phyloP scores from a whole-genome alignment of 2,797 vertebrate genomes.

The Xiphophorus birchmanni region DNA sequence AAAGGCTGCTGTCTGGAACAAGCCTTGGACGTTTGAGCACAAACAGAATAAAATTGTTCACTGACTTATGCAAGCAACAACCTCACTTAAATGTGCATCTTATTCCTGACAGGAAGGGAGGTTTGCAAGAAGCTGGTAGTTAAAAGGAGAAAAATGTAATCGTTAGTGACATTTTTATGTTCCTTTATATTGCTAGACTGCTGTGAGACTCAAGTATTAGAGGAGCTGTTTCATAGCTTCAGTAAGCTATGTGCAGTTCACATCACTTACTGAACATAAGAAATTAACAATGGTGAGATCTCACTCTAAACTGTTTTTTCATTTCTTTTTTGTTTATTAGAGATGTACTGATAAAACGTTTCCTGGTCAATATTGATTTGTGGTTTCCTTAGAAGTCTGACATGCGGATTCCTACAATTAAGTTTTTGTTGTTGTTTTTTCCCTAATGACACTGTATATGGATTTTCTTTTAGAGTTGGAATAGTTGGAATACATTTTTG shows the following conservation, averaged over 20 bases:
- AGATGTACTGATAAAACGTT: neutral
- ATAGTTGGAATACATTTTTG: neutral
- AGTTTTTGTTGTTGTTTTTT: neutral
- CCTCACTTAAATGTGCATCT: constrained; percentile 20
- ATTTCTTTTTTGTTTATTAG: neutral
- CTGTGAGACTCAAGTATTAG: constrained; percentile 25
- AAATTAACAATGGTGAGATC: neutral
- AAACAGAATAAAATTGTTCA: constrained; percentile 27
- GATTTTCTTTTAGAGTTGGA: neutral
- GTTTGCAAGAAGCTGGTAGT: constrained; percentile 34
- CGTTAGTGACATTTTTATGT: constrained; percentile 37
- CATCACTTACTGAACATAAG: neutral
- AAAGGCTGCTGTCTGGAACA: constrained; percentile 5
- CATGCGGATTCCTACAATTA: neutral
- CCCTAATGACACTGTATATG: neutral
- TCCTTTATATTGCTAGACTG: constrained; percentile 29
- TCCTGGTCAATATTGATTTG: neutral
- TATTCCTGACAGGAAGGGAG: constrained; percentile 32
- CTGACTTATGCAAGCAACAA: constrained; percentile 24
- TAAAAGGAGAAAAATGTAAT: constrained; percentile 22
- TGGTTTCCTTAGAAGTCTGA: neutral
- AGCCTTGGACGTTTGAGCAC: constrained; percentile 11
- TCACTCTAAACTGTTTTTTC: neutral
- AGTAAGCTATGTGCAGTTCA: neutral
- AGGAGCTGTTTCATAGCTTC: constrained; percentile 10